These are phyloP conservation scores for Salvator merianae DNA, from an alignment of 2,113 vertebrate genomes.

Conservation along the genomic window DNA sequence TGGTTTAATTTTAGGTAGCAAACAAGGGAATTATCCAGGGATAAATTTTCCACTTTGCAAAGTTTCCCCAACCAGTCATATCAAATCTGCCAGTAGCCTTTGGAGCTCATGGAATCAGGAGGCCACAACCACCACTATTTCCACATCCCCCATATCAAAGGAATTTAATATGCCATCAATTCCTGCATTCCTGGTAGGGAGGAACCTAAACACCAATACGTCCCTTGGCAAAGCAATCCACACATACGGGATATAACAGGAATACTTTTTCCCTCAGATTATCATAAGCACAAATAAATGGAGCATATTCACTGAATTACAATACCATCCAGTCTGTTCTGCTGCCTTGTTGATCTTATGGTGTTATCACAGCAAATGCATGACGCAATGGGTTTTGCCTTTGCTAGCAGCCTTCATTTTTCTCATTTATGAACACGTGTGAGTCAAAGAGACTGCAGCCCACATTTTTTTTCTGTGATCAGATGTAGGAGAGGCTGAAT, in stretches of 20 bases:
- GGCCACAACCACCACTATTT: not conserved
- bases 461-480: too few species aligned
- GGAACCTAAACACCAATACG: not conserved
- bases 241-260: not conserved
- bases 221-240: not conserved
- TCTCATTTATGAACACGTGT: too few species aligned
- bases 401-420: too few species aligned
- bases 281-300: too few species aligned
- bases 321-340: too few species aligned
- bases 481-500: too few species aligned
- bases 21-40: not conserved
- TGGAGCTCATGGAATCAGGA: not conserved
- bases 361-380: too few species aligned
- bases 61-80: not conserved
- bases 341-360: too few species aligned
- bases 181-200: not conserved
- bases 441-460: too few species aligned
- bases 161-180: not conserved
- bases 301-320: too few species aligned
- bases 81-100: not conserved
- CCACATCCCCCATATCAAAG: not conserved
- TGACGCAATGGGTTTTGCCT: too few species aligned
- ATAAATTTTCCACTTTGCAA: not conserved
- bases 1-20: not conserved
- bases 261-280: too few species aligned